Conservation (phyloP, 1,140 invertebrate genomes). For the Temnothorax nylanderi region DNA sequence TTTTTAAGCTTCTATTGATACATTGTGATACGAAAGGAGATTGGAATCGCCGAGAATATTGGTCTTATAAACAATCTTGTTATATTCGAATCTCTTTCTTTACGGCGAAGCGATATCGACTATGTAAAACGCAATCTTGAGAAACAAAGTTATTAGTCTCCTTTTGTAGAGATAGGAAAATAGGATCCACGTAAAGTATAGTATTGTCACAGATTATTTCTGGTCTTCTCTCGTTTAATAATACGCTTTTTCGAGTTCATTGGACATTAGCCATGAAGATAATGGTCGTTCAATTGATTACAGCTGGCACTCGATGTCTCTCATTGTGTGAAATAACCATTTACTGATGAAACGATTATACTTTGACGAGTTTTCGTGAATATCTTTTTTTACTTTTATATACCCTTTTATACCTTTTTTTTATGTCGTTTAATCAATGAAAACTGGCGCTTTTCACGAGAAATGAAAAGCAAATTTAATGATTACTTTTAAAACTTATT, state of each 20-base stretch:
- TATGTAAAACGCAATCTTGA: conserved; percentile 17
- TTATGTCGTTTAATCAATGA: not conserved
- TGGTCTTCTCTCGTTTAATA: conserved; percentile 12
- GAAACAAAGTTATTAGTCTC: not conserved
- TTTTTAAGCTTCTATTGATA: conserved; percentile 1
- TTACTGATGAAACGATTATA: conserved; percentile 41
- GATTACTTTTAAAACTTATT: conserved; percentile 24
- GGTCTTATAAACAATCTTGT: not conserved
- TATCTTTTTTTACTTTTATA: conserved; percentile 1
- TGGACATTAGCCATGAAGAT: conserved; percentile 19
- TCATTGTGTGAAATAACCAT: conserved; percentile 47
- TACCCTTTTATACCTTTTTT: conserved; percentile 27
- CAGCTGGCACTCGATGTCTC: conserved; percentile 1
- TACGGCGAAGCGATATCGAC: not conserved
- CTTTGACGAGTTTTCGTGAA: not conserved
- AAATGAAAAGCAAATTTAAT: conserved; percentile 49
- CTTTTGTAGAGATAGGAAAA: not conserved
- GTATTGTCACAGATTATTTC: not conserved
- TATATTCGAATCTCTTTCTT: not conserved
- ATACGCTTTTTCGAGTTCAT: not conserved
- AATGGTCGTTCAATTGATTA: conserved; percentile 45
- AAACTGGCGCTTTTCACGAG: conserved; percentile 14
- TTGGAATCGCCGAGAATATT: not conserved
- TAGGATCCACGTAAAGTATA: not conserved
- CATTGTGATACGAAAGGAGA: not conserved